These are phyloP conservation scores for Pegoplata infirma DNA, from an alignment of 2,888 invertebrate genomes.

Conservation along the genomic window DNA sequence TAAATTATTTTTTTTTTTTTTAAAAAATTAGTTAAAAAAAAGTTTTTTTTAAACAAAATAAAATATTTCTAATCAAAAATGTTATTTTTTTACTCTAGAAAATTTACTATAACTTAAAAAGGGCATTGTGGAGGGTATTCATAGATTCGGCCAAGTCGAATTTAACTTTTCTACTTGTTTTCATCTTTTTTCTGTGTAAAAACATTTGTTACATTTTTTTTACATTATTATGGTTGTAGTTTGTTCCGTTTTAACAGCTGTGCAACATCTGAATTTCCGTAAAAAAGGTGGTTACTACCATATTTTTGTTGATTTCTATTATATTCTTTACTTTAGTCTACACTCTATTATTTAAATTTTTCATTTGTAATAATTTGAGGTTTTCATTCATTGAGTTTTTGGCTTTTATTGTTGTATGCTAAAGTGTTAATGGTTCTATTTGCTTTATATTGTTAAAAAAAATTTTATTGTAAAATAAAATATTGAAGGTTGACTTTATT, in stretches of 20 bases:
- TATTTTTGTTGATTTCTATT: background rate
- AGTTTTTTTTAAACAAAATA: too few species aligned
- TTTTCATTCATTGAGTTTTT: conserved; percentile 21
- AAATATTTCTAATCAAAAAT: too few species aligned
- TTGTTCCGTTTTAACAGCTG: conserved; percentile 54
- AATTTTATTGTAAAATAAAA: background rate
- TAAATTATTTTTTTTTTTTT: too few species aligned
- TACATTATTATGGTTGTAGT: background rate
- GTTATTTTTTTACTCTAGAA: too few species aligned
- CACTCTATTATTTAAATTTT: conserved; percentile 40
- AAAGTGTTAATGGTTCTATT: conserved; percentile 59
- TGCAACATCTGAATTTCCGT: conserved; percentile 27
- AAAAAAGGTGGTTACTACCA: conserved; percentile 34
- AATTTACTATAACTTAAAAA: too few species aligned
- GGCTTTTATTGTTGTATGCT: conserved; percentile 24
- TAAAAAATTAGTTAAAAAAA: too few species aligned
- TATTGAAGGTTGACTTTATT: conserved; percentile 47
- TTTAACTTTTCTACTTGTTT: background rate
- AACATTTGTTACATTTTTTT: conserved; percentile 49
- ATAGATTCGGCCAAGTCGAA: too few species aligned
- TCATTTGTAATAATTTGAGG: conserved; percentile 56
- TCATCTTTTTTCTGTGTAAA: conserved; percentile 8
- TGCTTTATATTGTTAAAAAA: conserved; percentile 11
- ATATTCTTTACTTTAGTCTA: background rate
- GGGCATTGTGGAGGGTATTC: too few species aligned